Base-by-base conservation (phyloP, 2,797 vertebrate species). In the Enteromius afrohamiltoni region DNA sequence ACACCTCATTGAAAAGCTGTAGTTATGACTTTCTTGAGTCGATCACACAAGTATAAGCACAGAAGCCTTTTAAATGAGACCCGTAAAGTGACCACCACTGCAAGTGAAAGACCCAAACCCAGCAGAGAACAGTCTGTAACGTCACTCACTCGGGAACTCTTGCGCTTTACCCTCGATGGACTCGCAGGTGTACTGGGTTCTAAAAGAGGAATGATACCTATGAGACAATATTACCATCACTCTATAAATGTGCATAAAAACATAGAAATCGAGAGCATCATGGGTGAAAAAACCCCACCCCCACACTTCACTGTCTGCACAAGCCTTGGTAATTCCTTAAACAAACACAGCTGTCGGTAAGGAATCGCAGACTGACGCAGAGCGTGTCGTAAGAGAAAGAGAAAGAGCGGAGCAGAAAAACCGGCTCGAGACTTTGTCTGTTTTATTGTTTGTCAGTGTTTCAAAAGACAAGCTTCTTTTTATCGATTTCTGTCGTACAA, bases 381-480 rank as follows among this genome's bases (percentile, higher is more conserved):
- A 89, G 88, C 85, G 84, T 91, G 87, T 88, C 88, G 88, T 83
- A 91, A 68, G 87, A n/a, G n/a, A n/a, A n/a, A 90, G 84, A 83
- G 55, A 90, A 88, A 92, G 93, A 88, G 88, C 92, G 89, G 88
- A 91, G 94, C 88, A 90, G 91, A 88, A 88, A 90, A 88, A 95
- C 81, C 85, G 90, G 91, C 94, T 95, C 85, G 92, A 93, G 93
- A 93, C 87, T 92, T 96, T 96, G 91, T 94, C 90, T 85, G 85
- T 92, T 95, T 94, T 94, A 94, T 95, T 95, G 89, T 91, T 92
- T 88, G 74, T 94, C 91, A 94, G 95, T 94, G 93, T 91, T 94
- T 93, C 90, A 92, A 94, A 93, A 95, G 93, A 96, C 93, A 93
- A 91, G 90, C 92, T 92, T 93, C 71, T 79, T 77, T 90, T 90